Evolutionary conservation across 2,797 vertebrate species (phyloP).

Genomic region (Kryptopterus vitreolus): DNA sequence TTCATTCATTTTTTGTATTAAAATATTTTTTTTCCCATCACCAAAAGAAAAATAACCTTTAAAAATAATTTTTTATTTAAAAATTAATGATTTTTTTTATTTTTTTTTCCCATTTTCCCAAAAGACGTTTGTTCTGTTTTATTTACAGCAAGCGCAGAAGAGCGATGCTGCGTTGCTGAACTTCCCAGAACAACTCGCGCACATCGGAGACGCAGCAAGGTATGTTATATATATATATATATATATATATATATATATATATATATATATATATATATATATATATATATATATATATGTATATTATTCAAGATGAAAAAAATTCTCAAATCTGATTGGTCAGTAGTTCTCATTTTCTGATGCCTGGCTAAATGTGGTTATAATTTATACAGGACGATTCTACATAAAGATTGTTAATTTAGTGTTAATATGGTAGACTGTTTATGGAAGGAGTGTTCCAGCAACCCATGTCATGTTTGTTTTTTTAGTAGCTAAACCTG

Average conservation of each 20-base stretch:
- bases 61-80: no score
- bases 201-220: slow-evolving; percentile 76
- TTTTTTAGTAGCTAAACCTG: background rate
- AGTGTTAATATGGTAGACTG: background rate
- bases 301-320: no score
- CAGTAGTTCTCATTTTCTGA: background rate
- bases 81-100: background rate
- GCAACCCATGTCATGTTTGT: no score
- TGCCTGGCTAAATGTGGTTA: background rate
- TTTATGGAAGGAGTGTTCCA: background rate
- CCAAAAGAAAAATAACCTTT: no score
- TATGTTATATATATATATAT: no score
- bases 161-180: slow-evolving; percentile 69
- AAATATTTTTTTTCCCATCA: no score
- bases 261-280: no score
- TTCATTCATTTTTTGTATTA: no score
- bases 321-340: background rate
- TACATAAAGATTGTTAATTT: background rate
- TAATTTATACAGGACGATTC: background rate
- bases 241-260: no score
- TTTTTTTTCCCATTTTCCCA: background rate
- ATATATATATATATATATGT: no score
- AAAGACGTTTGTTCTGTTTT: slow-evolving; percentile 28
- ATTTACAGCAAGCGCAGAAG: slow-evolving; percentile 78
- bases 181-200: slow-evolving; percentile 73